Evolutionary conservation across 2,797 vertebrate species (phyloP), one percentile per base, ranked within the genome.

Genomic region (Cossypha polioptera): DNA sequence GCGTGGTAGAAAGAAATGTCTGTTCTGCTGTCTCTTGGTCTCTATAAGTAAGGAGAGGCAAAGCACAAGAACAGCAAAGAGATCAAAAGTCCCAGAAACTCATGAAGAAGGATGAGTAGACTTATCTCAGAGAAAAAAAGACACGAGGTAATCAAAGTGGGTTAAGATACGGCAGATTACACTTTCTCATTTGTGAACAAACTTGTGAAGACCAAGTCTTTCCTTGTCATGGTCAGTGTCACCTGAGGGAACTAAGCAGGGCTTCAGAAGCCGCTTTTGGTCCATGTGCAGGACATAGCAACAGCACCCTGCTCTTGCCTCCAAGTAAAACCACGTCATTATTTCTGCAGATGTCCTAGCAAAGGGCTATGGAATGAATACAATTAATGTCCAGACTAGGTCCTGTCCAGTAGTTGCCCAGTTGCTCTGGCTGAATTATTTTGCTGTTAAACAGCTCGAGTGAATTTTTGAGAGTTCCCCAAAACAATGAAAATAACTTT

Each of bases 181-280:
- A 28, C 8, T 85, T 92, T 63, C 55, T 40, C 16, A 19, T 55
- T 69, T 1, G 1, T 62, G 17, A 61, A 55, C 20, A 61, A 82
- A 58, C 11, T 20, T 50, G n/a, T 45, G 16, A 29, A 35, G 6
- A 63, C 7, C 11, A 43, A 13, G 12, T 17, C 11, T 76, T 51
- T 69, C 33, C 20, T 50, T 33, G 19, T n/a, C 0, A 0, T 38
- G 28, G 25, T 76, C 57, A 51, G 13, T 6, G 2, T 16, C 31
- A 71, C 24, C 5, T 16, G 20, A 35, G 20, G 71, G 15, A 89
- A 48, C 3, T 51, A 43, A 54, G 4, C 25, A 54, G n/a, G 19
- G 2, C 22, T 88, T 54, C 79, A 76, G n/a, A 76, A 53, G 5
- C 4, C 9, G 3, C 13, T 62, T 69, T 29, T 38, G 5, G 19